Evolutionary conservation across 2,888 invertebrate genomes (phyloP).

Genomic region (Rhingia rostrata): DNA sequence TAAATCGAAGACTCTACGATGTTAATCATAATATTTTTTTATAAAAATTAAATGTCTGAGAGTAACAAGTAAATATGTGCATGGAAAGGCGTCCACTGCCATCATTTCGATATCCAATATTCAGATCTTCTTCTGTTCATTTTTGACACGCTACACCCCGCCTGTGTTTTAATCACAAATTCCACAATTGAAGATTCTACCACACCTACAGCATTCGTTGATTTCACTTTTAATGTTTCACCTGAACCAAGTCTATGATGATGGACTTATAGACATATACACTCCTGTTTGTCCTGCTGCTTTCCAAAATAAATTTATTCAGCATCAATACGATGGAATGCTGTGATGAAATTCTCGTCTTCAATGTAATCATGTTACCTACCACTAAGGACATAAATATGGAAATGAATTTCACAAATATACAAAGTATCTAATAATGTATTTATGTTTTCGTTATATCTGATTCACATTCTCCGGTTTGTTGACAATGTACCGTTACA

Average conservation of each 20-base stretch:
- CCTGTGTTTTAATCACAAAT: slow-evolving; percentile 65
- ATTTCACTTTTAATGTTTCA: slow-evolving; percentile 55
- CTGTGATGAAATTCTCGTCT: slow-evolving; percentile 62
- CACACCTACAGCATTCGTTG: slow-evolving; percentile 30
- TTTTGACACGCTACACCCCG: slow-evolving; percentile 46
- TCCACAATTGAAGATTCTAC: slow-evolving; percentile 56
- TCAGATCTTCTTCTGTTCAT: slow-evolving; percentile 34
- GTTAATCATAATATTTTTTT: background rate
- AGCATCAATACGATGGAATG: slow-evolving; percentile 68
- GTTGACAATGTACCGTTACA: background rate
- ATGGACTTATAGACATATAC: slow-evolving; percentile 14
- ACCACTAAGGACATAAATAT: slow-evolving; percentile 70
- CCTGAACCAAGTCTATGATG: slow-evolving; percentile 51
- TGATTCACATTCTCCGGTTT: slow-evolving; percentile 12
- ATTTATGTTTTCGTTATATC: slow-evolving; percentile 48
- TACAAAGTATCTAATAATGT: slow-evolving; percentile 72
- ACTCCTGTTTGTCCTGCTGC: slow-evolving; percentile 28
- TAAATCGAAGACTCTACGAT: background rate
- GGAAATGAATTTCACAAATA: slow-evolving; percentile 70
- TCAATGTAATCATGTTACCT: slow-evolving; percentile 58
- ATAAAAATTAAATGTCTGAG: slow-evolving; percentile 40
- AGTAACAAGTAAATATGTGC: slow-evolving; percentile 37
- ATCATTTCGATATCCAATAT: slow-evolving; percentile 35
- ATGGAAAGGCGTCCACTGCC: slow-evolving; percentile 13
- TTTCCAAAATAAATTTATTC: slow-evolving; percentile 59